Base-by-base conservation (phyloP, 2,888 invertebrate species). In the Drosophila nr. fundita region DNA sequence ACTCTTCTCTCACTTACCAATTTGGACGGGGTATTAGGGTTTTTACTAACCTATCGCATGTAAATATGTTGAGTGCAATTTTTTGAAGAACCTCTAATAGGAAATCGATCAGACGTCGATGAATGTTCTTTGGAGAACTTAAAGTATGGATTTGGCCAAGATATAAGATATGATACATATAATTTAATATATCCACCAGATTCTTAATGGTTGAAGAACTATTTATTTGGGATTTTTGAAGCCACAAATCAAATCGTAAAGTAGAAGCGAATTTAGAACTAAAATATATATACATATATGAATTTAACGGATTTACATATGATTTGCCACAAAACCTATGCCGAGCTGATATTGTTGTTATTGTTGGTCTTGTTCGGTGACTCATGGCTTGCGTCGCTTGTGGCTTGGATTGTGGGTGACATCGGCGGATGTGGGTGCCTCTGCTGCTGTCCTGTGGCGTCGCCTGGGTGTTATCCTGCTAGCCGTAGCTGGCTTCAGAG, bases 341-440 rank as follows among this genome's bases (percentile, higher is more conserved):
- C 36, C 30, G 36, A 32, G 24, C 21, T 48, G n/a, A 27, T 32
- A 2, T 29, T 29, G 36, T 21, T 49, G 8, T n/a, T n/a, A 21
- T 36, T 29, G 40, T 13, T 48, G 32, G 13, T 57, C 34, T 8
- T 40, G 30, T 29, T 18, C 10, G 8, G 4, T 32, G 27, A 24
- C 27, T 77, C 54, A 89, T 0, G 63, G 30, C 36, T 85, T 82
- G 21, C 90, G 90, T 7, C 90, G 70, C 30, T 83, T 83, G 29
- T 78, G 68, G n/a, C 59, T 32, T 30, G 32, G n/a, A n/a, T 34
- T 54, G 24, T 60, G 52, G 13, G 11, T 30, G 11, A 7, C 21
- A 54, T 62, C 10, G 62, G 64, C 10, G 68, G 8, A 69, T 21
- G 48, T 27, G 21, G 54, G n/a, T 4, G 63, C 40, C 13, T 72